Conservation (phyloP, 1,140 invertebrate genomes). For the Seison nebaliae region DNA sequence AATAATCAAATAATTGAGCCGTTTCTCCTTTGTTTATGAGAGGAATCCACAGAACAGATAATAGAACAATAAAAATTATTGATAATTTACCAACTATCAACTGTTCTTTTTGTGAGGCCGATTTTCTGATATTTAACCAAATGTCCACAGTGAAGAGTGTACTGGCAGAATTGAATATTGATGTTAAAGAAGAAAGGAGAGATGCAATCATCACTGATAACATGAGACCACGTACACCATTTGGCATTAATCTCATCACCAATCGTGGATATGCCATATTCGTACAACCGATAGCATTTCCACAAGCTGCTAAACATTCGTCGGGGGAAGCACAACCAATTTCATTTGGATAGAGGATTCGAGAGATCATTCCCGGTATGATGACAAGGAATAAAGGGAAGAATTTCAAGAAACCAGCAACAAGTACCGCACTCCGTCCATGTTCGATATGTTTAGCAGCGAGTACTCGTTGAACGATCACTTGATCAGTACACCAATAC, state of each 20-base stretch:
- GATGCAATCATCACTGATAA: slow-evolving; percentile 34
- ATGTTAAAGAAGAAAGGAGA: slow-evolving; percentile 33
- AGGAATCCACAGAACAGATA: slow-evolving; percentile 35
- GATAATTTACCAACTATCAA: slow-evolving; percentile 32
- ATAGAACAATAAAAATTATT: slow-evolving; percentile 29
- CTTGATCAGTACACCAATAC: slow-evolving; percentile 33
- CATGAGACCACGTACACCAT: slow-evolving; percentile 28
- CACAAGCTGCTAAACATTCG: slow-evolving; percentile 18
- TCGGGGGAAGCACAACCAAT: slow-evolving; percentile 14
- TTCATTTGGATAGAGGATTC: slow-evolving; percentile 24
- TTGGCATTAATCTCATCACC: slow-evolving; percentile 21
- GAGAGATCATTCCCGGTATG: slow-evolving; percentile 35
- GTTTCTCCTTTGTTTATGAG: slow-evolving; percentile 29
- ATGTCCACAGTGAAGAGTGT: slow-evolving; percentile 35
- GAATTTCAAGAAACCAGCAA: slow-evolving; percentile 34
- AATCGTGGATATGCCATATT: slow-evolving; percentile 23
- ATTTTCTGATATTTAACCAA: slow-evolving; percentile 28
- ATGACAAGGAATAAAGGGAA: slow-evolving; percentile 34
- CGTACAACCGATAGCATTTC: slow-evolving; percentile 19
- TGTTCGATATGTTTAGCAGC: slow-evolving; percentile 33
- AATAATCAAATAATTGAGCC: slow-evolving; percentile 33
- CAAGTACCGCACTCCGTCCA: slow-evolving; percentile 32
- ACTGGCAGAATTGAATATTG: slow-evolving; percentile 33
- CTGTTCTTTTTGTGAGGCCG: slow-evolving; percentile 29
- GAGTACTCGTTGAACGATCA: slow-evolving; percentile 34